These are phyloP conservation scores for Psittacula cyanocephala DNA, from an alignment of 2,113 vertebrate species.

Conservation along the genomic window DNA sequence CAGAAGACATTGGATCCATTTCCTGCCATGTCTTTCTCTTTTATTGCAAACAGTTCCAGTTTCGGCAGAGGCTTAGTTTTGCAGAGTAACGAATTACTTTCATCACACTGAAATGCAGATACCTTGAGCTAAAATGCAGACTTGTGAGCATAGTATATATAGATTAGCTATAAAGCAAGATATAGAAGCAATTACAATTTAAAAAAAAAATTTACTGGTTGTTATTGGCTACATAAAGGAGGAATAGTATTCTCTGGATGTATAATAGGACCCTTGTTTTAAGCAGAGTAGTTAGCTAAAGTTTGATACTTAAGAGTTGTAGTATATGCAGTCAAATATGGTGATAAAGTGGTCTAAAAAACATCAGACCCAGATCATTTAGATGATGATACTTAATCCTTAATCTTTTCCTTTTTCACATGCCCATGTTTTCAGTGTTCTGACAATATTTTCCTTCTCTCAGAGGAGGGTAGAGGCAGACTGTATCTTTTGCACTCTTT, in stretches of 20 bases:
- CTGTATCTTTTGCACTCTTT: background rate
- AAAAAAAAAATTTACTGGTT: background rate
- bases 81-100: background rate
- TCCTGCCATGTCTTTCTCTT: background rate
- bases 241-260: background rate
- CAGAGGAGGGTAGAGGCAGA: accelerated
- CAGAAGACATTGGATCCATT: background rate
- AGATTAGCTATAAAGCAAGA: background rate
- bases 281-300: background rate
- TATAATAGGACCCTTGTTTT: background rate
- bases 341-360: background rate
- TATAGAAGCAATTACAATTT: background rate
- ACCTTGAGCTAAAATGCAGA: background rate
- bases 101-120: background rate
- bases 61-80: background rate
- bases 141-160: background rate
- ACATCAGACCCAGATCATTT: background rate
- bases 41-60: background rate
- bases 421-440: background rate
- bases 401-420: background rate
- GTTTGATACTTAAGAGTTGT: background rate
- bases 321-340: background rate
- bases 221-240: background rate
- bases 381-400: background rate
- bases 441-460: background rate